Percentiles rank a stretch among this genome's conserved stretches.
phyloP scores from a whole-genome alignment of 2,113 vertebrate species.

The Bothrops jararaca region DNA sequence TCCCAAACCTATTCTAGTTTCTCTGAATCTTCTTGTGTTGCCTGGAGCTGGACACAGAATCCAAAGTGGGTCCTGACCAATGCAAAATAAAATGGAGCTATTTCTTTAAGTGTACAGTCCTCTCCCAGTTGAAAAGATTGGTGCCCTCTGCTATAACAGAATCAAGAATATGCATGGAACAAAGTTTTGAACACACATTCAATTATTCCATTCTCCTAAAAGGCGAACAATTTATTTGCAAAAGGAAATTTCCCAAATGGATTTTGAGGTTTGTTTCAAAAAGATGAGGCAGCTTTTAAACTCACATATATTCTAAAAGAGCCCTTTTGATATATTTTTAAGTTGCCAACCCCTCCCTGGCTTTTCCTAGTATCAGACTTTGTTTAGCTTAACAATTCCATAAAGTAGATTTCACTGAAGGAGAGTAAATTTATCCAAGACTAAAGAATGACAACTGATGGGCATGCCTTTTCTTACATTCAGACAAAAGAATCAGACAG shows the following conservation, averaged over 20 bases:
- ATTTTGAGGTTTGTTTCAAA: neutral
- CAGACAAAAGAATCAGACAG: neutral
- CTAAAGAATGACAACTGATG: neutral
- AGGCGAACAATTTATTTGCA: neutral
- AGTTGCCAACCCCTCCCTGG: no score
- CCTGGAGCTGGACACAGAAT: no score
- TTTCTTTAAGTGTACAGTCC: no score
- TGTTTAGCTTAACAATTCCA: neutral
- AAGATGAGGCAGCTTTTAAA: neutral
- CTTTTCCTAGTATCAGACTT: neutral
- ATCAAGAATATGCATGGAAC: no score
- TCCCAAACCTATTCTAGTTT: no score
- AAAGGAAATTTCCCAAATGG: neutral
- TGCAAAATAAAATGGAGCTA: no score
- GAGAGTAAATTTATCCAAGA: neutral
- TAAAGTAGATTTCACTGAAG: neutral
- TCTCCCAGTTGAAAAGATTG: no score
- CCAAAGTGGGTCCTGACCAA: no score
- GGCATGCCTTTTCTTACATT: neutral
- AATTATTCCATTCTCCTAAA: neutral
- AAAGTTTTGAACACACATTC: no score
- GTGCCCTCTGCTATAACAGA: no score
- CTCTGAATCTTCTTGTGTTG: no score
- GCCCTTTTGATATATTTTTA: neutral
- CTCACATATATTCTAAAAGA: neutral